Evolutionary conservation across 2,113 vertebrate species (phyloP).

Genomic region (Crotalus viridis): DNA sequence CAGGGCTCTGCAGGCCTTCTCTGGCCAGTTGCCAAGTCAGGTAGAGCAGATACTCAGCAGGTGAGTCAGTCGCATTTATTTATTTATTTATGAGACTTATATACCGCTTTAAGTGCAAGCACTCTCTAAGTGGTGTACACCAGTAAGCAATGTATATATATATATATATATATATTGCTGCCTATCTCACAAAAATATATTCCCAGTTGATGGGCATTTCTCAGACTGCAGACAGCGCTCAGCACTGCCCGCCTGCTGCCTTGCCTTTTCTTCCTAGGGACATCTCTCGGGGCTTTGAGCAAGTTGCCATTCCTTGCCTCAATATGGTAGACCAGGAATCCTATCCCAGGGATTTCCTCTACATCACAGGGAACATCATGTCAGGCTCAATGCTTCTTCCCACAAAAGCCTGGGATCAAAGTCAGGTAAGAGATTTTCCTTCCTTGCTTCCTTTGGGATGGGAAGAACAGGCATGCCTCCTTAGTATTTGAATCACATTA

Average conservation of each 20-base stretch:
- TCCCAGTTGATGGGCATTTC: neutral
- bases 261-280: neutral
- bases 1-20: neutral
- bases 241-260: fast-evolving
- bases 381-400: neutral
- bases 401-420: neutral
- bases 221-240: fast-evolving
- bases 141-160: too few species aligned
- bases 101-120: too few species aligned
- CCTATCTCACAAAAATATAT: neutral
- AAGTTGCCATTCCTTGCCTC: constrained; percentile 10
- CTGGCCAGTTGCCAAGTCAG: neutral
- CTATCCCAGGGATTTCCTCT: neutral
- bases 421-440: neutral
- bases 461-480: neutral
- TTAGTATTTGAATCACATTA: neutral
- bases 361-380: neutral
- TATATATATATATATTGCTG: neutral
- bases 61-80: neutral
- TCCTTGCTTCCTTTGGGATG: too few species aligned
- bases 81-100: too few species aligned
- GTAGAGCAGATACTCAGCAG: neutral
- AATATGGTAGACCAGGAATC: neutral
- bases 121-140: too few species aligned
- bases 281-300: constrained; percentile 20